Evolutionary conservation across 2,113 vertebrate species (phyloP).

Genomic region (Mungos mungo): DNA sequence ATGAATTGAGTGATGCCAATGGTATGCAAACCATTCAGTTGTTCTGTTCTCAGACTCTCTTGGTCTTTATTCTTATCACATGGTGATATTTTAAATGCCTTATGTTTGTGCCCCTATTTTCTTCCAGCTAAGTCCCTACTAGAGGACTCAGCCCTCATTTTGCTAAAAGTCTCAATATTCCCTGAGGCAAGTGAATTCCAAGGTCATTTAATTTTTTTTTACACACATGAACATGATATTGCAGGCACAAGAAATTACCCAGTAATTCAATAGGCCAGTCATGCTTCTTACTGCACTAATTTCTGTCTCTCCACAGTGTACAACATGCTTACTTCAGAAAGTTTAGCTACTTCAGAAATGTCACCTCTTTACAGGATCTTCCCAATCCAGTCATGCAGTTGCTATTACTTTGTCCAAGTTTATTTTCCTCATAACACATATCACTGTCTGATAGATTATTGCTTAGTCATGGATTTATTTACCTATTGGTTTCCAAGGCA

Average conservation of each 20-base stretch:
- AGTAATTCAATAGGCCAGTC: background rate
- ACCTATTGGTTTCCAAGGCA: background rate
- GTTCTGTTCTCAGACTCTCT: background rate
- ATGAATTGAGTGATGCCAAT: background rate
- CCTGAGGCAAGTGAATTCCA: no score
- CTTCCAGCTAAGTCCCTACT: background rate
- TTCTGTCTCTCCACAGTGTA: background rate
- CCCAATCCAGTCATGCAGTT: background rate
- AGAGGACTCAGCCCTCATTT: no score
- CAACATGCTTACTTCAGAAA: background rate
- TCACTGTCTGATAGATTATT: background rate
- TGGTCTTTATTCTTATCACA: background rate
- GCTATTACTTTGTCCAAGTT: background rate
- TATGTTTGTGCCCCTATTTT: background rate
- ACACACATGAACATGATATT: background rate
- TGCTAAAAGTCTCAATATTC: no score
- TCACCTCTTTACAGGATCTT: background rate
- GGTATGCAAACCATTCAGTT: background rate
- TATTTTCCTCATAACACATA: background rate
- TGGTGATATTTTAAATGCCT: constrained; percentile 8
- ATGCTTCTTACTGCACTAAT: rapidly evolving
- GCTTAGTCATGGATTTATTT: background rate
- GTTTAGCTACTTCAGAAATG: background rate
- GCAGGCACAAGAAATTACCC: background rate
- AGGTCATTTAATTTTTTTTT: background rate